phyloP scores from a whole-genome alignment of 2,888 invertebrate species.

The Antitype chi region DNA sequence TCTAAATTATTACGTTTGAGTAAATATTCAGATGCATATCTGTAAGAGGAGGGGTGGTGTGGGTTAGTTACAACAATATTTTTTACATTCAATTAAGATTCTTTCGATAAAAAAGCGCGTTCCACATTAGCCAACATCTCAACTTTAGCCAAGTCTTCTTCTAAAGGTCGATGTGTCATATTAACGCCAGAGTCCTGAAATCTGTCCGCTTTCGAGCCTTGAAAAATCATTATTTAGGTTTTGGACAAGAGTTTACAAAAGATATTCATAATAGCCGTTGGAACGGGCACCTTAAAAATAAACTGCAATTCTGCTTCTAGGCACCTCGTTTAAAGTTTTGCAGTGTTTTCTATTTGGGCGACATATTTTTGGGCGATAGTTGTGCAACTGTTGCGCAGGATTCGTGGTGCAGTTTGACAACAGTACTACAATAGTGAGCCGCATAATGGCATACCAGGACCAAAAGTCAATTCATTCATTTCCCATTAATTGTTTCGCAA shows the following conservation, averaged over 20 bases:
- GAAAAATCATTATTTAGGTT: background rate
- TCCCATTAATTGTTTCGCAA: background rate
- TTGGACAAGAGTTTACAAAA: constrained; percentile 8
- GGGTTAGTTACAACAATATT: too few species aligned
- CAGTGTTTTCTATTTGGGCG: constrained; percentile 18
- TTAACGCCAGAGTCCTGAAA: too few species aligned
- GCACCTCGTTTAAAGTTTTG: constrained; percentile 35
- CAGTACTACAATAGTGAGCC: background rate
- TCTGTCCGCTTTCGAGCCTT: too few species aligned
- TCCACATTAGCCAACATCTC: too few species aligned
- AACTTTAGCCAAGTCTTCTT: too few species aligned
- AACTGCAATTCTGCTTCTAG: constrained; percentile 19
- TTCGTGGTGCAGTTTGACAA: background rate
- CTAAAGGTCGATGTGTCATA: too few species aligned
- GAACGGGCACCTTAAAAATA: background rate
- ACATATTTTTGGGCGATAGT: constrained; percentile 8
- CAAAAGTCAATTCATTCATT: background rate
- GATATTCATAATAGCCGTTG: background rate
- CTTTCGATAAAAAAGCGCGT: too few species aligned
- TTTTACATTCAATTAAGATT: too few species aligned
- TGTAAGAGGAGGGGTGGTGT: too few species aligned
- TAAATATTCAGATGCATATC: too few species aligned
- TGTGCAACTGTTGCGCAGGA: background rate
- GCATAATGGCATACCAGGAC: background rate
- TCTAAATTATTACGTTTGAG: too few species aligned